Percentiles rank a stretch among this genome's conserved stretches.
Conservation (phyloP, 2,888 invertebrate genomes). For the Hemaris fuciformis region DNA sequence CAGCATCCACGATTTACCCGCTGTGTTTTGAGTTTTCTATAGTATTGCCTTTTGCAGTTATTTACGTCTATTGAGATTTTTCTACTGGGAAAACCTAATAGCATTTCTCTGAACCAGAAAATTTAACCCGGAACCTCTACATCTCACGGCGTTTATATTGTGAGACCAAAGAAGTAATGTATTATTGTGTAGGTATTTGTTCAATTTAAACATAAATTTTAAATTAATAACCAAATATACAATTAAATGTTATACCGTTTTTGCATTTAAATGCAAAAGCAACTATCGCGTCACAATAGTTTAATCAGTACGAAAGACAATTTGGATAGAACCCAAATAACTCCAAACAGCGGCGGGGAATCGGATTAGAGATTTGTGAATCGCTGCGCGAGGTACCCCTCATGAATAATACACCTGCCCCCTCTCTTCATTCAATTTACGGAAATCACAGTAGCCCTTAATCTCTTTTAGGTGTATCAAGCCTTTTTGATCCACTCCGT, state of each 20-base stretch:
- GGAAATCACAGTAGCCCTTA: slow-evolving; percentile 42
- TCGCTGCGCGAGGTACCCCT: slow-evolving; percentile 29
- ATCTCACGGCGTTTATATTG: no score
- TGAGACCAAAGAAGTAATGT: no score
- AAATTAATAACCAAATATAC: neutral
- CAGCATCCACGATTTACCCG: no score
- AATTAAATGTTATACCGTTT: neutral
- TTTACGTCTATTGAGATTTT: no score
- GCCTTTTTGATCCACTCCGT: slow-evolving; percentile 36
- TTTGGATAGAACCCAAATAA: slow-evolving; percentile 17
- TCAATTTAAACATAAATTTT: neutral
- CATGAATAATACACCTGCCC: slow-evolving; percentile 47
- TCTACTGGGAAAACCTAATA: no score
- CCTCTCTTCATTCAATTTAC: slow-evolving; percentile 46
- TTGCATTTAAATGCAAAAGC: neutral
- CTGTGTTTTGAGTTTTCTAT: no score
- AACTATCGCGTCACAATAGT: slow-evolving; percentile 6
- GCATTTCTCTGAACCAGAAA: no score
- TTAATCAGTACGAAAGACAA: slow-evolving; percentile 12
- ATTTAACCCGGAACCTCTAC: no score
- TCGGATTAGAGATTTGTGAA: slow-evolving; percentile 37
- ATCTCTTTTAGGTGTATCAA: slow-evolving; percentile 41
- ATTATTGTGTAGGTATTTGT: neutral
- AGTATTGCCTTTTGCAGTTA: neutral
- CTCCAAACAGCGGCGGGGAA: slow-evolving; percentile 34